A percentile compares a stretch with the other conserved stretches of the same genome.
These are phyloP conservation scores for Syngnathoides biaculeatus DNA, from an alignment of 2,113 vertebrate genomes.

Conservation along the genomic window DNA sequence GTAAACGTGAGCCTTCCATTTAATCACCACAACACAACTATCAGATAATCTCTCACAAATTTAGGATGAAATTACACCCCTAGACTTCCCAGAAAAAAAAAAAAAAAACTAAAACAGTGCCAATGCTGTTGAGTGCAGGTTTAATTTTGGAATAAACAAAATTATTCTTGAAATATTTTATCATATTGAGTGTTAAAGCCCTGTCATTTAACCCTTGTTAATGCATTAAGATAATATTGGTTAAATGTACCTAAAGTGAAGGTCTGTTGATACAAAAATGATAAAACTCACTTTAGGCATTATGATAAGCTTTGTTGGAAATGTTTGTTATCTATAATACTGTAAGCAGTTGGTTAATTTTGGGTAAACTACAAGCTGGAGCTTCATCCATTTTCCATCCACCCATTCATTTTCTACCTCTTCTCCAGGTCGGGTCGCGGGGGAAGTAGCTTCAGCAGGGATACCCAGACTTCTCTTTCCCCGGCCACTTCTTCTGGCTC, in stretches of 20 bases:
- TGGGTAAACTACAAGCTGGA: background rate
- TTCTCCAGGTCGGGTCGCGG: no score
- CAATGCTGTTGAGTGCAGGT: conserved; percentile 56
- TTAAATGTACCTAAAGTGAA: background rate
- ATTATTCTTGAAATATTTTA: conserved; percentile 58
- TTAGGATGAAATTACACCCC: conserved; percentile 40
- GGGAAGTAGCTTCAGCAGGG: no score
- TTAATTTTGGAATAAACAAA: conserved; percentile 73
- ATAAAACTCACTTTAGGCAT: background rate
- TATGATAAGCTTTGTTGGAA: background rate
- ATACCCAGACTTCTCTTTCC: no score
- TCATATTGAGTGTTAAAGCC: conserved; percentile 53
- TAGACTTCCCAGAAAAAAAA: conserved; percentile 29
- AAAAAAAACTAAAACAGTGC: conserved; percentile 54
- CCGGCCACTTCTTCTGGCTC: no score
- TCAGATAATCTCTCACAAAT: conserved; percentile 51
- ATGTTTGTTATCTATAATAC: background rate
- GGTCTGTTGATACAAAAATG: background rate
- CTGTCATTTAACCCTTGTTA: conserved; percentile 41
- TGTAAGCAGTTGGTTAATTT: background rate
- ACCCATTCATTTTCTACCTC: no score
- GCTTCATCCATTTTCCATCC: background rate
- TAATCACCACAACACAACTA: conserved; percentile 56
- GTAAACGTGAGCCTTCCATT: conserved; percentile 40
- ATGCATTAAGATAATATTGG: conserved; percentile 33